Base-by-base conservation (phyloP, 2,113 vertebrate species). In the Amphilophus citrinellus region DNA sequence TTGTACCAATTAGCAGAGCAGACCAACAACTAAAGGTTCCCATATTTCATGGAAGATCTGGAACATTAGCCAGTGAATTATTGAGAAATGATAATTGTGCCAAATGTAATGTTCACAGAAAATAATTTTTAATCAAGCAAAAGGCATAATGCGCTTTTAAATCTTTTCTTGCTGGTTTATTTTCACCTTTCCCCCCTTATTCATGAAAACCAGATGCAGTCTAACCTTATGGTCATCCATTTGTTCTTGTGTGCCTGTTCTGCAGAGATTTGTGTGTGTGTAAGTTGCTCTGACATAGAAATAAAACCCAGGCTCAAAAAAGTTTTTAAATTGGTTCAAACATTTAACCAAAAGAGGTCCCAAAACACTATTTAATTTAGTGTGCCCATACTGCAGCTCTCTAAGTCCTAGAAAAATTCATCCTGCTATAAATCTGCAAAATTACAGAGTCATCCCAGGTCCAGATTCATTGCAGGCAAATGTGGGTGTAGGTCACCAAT, bases 1-100 rank as follows among this genome's bases (percentile, higher is more conserved):
- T 84, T 88, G 89, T 88, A 89, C 87, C 92, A 93, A 93, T 94
- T 94, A 92, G 89, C 83, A 77, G 79, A 66, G 65, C 83, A 87
- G 76, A 89, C 59, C 83, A n/a, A 65, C 85, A 88, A 87, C 83
- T 79, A 85, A 90, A 88, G 84, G 88, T 89, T 20, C 79, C 78
- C 82, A 89, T 85, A 85, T 88, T 91, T 92, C 87, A 88, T 58
- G 27, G n/a, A 84, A 86, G 82, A 91, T 85, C 71, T 86, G 87
- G 65, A 88, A 89, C 90, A 89, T 89, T 87, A 84, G 80, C 37
- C 60, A 57, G 73, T 84, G 59, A 88, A 91, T 89, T 84, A 87
- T 87, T 76, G 30, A 50, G 61, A 85, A 82, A 84, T 47, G 35
- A 80, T 63, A 61, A 75, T 78, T 59, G 73, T 42, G 57, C n/a